Conservation (phyloP, 2,113 vertebrate genomes). For the Hemichromis elongatus region DNA sequence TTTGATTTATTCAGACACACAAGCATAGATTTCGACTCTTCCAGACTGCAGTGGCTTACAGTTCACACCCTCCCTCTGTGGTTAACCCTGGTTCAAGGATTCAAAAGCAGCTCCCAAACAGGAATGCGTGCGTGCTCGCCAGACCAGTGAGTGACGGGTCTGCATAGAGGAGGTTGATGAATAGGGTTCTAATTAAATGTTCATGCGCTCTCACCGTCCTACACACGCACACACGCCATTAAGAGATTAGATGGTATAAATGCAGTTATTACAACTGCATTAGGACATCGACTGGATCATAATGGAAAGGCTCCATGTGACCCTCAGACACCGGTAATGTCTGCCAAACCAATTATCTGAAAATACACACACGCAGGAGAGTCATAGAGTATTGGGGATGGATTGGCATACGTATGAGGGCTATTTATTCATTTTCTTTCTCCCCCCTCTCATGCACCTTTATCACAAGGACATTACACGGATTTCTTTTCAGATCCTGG, state of each 20-base stretch:
- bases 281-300: neutral
- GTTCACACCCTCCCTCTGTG: neutral
- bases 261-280: neutral
- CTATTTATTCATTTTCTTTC: neutral
- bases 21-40: rapidly evolving
- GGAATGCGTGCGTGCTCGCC: neutral
- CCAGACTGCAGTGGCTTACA: neutral
- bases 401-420: neutral
- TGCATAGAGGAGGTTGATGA: neutral
- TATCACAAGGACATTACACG: neutral
- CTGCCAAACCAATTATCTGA: neutral
- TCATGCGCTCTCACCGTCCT: neutral
- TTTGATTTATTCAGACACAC: neutral
- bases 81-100: neutral
- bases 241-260: conserved; percentile 12
- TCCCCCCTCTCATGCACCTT: neutral
- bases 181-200: conserved; percentile 10
- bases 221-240: neutral
- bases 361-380: neutral
- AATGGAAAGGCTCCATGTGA: neutral
- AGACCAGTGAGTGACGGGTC: neutral
- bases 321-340: neutral
- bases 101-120: neutral
- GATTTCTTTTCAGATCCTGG: neutral
- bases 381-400: neutral